Percentiles rank a stretch among this genome's conserved stretches.
Evolutionary conservation across 2,113 vertebrate genomes (phyloP).

Genomic region (Phyllostomus discolor): DNA sequence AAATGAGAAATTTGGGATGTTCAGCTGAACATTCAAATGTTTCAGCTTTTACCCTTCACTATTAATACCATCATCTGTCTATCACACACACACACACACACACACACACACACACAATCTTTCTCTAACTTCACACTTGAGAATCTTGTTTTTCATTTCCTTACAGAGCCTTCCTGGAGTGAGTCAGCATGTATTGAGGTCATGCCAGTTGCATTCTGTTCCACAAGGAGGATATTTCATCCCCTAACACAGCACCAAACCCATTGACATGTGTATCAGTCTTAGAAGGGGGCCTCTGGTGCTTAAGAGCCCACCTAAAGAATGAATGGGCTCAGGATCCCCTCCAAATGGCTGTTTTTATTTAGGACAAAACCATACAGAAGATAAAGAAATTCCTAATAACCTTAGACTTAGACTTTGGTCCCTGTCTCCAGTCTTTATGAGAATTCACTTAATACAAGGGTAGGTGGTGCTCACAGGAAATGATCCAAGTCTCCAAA

Average conservation of each 20-base stretch:
- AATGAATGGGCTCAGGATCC: not conserved
- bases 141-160: constrained; percentile 39
- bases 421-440: not conserved
- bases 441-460: not conserved
- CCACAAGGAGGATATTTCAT: not conserved
- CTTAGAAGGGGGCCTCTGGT: not conserved
- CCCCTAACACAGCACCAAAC: not conserved
- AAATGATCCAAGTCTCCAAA: not conserved
- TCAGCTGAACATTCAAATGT: constrained; percentile 57
- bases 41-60: constrained; percentile 51
- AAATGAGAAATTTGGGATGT: constrained; percentile 50
- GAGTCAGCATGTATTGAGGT: constrained; percentile 44
- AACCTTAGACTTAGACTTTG: not conserved
- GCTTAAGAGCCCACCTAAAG: not conserved
- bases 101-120: constrained; percentile 14
- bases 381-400: not conserved
- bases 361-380: not conserved
- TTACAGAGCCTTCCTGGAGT: constrained; percentile 52
- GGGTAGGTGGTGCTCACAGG: not conserved
- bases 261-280: not conserved
- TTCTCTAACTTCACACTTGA: constrained; percentile 62
- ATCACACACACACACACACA: constrained; percentile 14
- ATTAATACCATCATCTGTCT: constrained; percentile 68
- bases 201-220: constrained; percentile 18
- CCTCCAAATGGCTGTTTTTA: not conserved